These are phyloP conservation scores for Echinometra lucunter DNA, from an alignment of 53 echinoderm and acorn worm species.

Conservation along the genomic window DNA sequence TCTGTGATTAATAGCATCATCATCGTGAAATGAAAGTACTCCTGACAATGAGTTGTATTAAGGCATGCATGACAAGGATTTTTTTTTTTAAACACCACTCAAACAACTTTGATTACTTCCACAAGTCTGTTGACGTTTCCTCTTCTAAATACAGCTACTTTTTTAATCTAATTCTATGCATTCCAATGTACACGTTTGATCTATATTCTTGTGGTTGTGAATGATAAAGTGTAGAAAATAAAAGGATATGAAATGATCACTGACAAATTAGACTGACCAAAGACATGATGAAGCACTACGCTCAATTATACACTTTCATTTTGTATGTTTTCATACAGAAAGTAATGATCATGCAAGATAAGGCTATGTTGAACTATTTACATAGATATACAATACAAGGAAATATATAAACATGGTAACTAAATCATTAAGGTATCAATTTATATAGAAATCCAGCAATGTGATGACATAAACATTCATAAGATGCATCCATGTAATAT, in stretches of 20 bases:
- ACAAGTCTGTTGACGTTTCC: neutral
- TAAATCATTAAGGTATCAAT: constrained; percentile 17
- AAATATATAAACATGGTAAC: constrained; percentile 36
- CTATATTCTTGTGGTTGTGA: neutral
- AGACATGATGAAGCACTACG: constrained; percentile 1
- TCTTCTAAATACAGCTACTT: neutral
- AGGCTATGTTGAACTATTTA: constrained; percentile 58
- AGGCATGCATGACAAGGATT: neutral
- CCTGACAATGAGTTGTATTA: constrained; percentile 42
- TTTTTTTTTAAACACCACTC: neutral
- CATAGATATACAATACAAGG: constrained; percentile 55
- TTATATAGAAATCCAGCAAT: constrained; percentile 35
- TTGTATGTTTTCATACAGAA: constrained; percentile 2
- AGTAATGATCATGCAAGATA: constrained; percentile 60
- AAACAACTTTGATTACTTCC: neutral
- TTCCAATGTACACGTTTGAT: neutral
- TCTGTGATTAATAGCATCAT: neutral
- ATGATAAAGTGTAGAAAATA: neutral
- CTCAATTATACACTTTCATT: constrained; percentile 29
- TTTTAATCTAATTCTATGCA: neutral
- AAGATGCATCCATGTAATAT: constrained; percentile 1
- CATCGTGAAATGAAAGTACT: neutral
- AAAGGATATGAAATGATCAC: neutral
- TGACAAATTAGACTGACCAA: constrained; percentile 47
- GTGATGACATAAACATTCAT: neutral